These are phyloP conservation scores for Melanaphis sacchari DNA, from an alignment of 1,140 invertebrate species.

Conservation along the genomic window DNA sequence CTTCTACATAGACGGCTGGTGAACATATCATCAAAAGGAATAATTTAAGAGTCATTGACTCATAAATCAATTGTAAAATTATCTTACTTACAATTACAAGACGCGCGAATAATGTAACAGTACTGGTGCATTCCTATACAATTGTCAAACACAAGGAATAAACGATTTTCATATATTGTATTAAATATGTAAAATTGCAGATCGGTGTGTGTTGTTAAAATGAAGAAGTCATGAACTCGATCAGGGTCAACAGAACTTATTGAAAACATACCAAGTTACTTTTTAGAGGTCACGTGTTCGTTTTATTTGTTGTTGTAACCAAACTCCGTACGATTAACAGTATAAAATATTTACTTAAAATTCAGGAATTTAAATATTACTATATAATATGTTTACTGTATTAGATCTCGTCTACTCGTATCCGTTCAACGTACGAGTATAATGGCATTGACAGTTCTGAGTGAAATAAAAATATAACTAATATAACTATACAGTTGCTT, in stretches of 20 bases:
- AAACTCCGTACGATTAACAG: background rate
- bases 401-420: background rate
- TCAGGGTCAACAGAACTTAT: background rate
- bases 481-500: background rate
- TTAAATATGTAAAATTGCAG: background rate
- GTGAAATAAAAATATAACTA: background rate
- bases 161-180: background rate
- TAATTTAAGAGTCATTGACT: slow-evolving; percentile 4
- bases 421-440: background rate
- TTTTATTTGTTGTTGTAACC: background rate
- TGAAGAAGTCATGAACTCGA: background rate
- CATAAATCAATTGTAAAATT: background rate
- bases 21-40: background rate
- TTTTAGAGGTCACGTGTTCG: background rate
- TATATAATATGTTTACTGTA: background rate
- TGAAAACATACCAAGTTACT: background rate
- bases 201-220: background rate
- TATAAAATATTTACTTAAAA: background rate
- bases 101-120: background rate
- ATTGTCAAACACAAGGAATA: background rate
- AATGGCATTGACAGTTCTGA: background rate
- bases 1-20: background rate
- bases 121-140: background rate
- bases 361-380: background rate
- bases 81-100: background rate